Conservation (phyloP, 2,113 vertebrate species). For the Athene cunicularia region DNA sequence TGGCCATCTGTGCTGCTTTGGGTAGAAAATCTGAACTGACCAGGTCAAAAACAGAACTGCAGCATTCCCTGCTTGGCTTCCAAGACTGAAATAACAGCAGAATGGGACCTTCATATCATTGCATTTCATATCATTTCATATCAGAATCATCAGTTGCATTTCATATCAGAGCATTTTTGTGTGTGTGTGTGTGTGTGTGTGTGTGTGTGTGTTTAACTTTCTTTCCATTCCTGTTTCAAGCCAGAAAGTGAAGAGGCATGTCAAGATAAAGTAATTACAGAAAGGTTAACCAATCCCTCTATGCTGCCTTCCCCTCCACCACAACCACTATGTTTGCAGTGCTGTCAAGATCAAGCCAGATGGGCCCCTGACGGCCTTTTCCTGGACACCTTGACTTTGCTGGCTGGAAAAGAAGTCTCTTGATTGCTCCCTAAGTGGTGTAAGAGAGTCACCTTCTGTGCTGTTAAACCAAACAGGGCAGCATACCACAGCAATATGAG, state of each 20-base stretch:
- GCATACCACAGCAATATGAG: rapidly evolving
- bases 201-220: neutral
- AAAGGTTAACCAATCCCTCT: neutral
- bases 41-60: neutral
- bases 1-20: neutral
- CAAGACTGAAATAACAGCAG: neutral
- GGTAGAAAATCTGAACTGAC: neutral
- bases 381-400: neutral
- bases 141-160: too few relatives aligned
- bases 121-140: too few relatives aligned
- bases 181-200: too few relatives aligned
- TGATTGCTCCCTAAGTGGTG: neutral
- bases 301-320: neutral
- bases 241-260: neutral
- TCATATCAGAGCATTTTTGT: too few relatives aligned
- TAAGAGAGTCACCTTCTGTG: neutral
- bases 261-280: slow-evolving; percentile 12
- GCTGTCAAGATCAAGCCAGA: neutral
- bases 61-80: neutral
- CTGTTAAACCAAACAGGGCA: neutral
- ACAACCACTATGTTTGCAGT: neutral
- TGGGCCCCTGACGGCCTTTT: neutral
- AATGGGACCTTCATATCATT: neutral
- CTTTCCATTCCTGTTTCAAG: neutral
- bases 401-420: neutral